phyloP scores from a whole-genome alignment of 2,888 invertebrate species.

The Archaeoteleia sp. region DNA sequence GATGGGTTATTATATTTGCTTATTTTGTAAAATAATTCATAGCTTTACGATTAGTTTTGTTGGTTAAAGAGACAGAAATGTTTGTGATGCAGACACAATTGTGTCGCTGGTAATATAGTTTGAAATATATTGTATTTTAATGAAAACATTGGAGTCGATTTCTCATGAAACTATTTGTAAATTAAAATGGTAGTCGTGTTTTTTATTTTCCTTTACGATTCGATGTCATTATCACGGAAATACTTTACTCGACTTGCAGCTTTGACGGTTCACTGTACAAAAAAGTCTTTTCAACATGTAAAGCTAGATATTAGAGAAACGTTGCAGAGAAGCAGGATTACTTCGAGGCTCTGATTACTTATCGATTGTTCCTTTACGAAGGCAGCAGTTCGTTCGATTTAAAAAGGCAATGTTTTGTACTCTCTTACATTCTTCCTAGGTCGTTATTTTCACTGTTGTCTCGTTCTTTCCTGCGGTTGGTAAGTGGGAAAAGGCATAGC shows the following conservation, averaged over 20 bases:
- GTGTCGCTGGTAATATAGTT: no score
- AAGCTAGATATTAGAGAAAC: conserved; percentile 5
- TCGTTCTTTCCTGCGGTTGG: conserved; percentile 23
- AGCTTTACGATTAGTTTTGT: no score
- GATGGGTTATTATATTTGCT: no score
- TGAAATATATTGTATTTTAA: no score
- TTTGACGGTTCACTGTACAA: neutral
- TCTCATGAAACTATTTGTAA: no score
- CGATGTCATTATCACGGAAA: neutral
- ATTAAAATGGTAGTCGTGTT: neutral
- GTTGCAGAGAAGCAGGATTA: neutral
- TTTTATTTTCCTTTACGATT: neutral
- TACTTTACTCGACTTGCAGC: neutral
- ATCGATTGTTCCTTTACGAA: conserved; percentile 56
- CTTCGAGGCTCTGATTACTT: conserved; percentile 51
- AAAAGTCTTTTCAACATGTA: conserved; percentile 2
- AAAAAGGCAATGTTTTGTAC: conserved; percentile 39
- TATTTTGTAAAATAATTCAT: no score
- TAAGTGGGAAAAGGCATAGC: conserved; percentile 10
- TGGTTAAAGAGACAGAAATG: no score
- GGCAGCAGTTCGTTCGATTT: conserved; percentile 45
- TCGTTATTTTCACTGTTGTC: conserved; percentile 46
- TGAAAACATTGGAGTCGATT: no score
- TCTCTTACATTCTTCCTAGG: conserved; percentile 24
- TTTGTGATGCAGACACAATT: no score